Evolutionary conservation across 1,140 invertebrate species (phyloP).

Genomic region (Lordiphosa clarofinis): DNA sequence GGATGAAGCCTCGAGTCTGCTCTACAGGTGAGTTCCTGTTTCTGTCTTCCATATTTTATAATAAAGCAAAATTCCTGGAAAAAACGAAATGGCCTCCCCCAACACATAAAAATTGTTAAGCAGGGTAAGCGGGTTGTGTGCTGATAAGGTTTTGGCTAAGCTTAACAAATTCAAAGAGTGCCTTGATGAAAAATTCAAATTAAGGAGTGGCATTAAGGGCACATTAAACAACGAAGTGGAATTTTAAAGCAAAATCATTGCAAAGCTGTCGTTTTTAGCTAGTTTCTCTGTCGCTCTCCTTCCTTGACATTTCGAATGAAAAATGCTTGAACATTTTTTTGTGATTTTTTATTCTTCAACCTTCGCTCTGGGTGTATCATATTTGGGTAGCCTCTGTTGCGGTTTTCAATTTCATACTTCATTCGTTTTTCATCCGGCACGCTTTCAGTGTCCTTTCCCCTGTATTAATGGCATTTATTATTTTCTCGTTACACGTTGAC

Average conservation of each 20-base stretch:
- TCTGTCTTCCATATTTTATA: constrained; percentile 46
- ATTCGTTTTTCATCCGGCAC: constrained; percentile 58
- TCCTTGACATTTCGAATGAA: no score
- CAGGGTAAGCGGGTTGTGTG: constrained; percentile 40
- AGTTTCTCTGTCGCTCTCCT: no score
- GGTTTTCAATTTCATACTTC: constrained; percentile 76
- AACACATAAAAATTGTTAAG: constrained; percentile 12
- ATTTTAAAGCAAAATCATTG: no score
- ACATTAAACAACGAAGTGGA: no score
- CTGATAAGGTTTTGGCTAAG: constrained; percentile 45
- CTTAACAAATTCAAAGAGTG: constrained; percentile 21
- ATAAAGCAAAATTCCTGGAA: constrained; percentile 45
- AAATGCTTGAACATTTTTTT: not conserved
- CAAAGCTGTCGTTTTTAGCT: no score
- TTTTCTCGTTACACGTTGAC: constrained; percentile 78
- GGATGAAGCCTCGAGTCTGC: not conserved
- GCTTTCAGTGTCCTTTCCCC: constrained; percentile 30
- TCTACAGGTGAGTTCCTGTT: constrained; percentile 22
- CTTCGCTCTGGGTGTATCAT: constrained; percentile 15
- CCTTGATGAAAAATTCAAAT: no score
- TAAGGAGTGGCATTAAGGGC: no score
- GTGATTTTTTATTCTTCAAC: constrained; percentile 20
- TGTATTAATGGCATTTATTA: constrained; percentile 78
- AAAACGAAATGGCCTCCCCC: constrained; percentile 38
- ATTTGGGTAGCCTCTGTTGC: constrained; percentile 15